Evolutionary conservation across 2,113 vertebrate species (phyloP), one percentile per base, ranked within the genome.

Genomic region (Syngnathus floridae): DNA sequence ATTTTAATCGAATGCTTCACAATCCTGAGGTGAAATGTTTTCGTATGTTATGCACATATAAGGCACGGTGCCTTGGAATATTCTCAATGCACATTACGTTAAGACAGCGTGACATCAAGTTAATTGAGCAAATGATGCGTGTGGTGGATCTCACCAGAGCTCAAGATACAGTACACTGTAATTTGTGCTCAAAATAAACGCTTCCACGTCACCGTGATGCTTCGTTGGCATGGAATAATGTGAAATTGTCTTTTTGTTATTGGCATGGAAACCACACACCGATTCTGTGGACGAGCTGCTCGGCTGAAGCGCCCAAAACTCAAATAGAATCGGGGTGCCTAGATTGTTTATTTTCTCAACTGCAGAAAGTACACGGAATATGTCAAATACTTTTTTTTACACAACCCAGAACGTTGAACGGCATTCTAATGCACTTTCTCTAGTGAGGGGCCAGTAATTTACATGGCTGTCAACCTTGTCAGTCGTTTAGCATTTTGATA

Each of bases 71-170:
- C 21, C 11, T 13, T 26, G 22, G 3, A 22, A 31, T 55, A 6
- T 17, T 12, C 54, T 26, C 40, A 38, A 5, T 7, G 62, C 43
- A 51, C 46, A 74, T 31, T 40, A 69, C 67, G 71, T 75, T 46
- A 52, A 67, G 63, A 57, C 45, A 8, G 26, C 41, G 56, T 16
- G n/a, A 38, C 60, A 67, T 70, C 9, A 68, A 71, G 59, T 66
- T 61, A 67, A 77, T 64, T 36, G 41, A 67, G 56, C 7, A 59
- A 77, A 49, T 49, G 48, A 49, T 21, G 48, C 48, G 48, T 21
- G 48, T 10, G 48, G 6, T 49, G 48, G 21, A 49, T 49, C 48
- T 49, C 64, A 64, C 62, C 62, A 46, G 40, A 4, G 17, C 7
- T 38, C 19, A n/a, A 37, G 56, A 7, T 10, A 9, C 16, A 38